Evolutionary conservation across 1,140 invertebrate genomes (phyloP).

Genomic region (Lithobius niger): DNA sequence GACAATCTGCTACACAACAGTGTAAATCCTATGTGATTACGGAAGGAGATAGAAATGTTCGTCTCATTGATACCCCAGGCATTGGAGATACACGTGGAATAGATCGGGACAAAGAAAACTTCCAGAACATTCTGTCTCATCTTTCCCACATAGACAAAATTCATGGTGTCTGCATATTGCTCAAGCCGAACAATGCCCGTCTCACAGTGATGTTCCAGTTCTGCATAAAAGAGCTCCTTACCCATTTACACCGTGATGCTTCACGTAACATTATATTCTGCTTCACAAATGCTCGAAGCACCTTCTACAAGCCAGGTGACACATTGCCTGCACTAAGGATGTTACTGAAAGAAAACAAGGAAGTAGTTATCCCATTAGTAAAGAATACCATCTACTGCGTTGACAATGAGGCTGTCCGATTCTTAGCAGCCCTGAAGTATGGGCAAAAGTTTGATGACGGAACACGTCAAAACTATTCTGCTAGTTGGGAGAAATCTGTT

Average conservation of each 20-base stretch:
- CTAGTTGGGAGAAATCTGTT: not conserved
- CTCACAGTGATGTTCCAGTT: constrained; percentile 20
- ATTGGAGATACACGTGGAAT: no score
- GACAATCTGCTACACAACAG: constrained; percentile 14
- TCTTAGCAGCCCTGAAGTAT: constrained; percentile 9
- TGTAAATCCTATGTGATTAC: constrained; percentile 10
- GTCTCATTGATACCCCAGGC: constrained; percentile 18
- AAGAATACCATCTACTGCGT: constrained; percentile 13
- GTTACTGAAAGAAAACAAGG: constrained; percentile 9
- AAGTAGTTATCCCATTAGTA: constrained; percentile 10
- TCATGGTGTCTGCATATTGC: no score
- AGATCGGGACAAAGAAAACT: constrained; percentile 15
- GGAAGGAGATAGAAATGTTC: not conserved
- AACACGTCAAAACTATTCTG: no score
- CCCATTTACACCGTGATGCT: no score
- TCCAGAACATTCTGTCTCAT: constrained; percentile 19
- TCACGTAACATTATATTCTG: no score
- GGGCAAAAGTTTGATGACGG: not conserved
- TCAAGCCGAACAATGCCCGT: no score
- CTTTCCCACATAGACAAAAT: constrained; percentile 22
- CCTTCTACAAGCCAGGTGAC: no score
- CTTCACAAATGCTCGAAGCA: constrained; percentile 13
- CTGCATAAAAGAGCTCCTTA: no score
- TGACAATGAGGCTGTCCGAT: constrained; percentile 18
- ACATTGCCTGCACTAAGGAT: no score